These are phyloP conservation scores for Operophtera brumata DNA, from an alignment of 2,888 invertebrate species.

Conservation along the genomic window DNA sequence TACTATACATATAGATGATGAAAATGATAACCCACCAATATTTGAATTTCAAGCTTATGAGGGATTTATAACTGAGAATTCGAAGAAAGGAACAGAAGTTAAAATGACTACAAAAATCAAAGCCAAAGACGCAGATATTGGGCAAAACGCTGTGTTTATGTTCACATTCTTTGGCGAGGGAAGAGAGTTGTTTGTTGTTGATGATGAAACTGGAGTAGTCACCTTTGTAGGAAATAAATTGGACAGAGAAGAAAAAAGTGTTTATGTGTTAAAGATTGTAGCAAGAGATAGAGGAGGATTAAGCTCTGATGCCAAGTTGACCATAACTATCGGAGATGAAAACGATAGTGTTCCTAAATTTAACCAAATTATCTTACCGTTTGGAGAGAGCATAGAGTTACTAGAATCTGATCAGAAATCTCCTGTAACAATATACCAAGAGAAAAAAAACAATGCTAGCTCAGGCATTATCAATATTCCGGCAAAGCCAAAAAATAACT, in stretches of 20 bases:
- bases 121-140: constrained; percentile 87
- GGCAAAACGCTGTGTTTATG: constrained; percentile 84
- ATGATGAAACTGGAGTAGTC: constrained; percentile 83
- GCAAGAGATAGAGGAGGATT: constrained; percentile 89
- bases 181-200: constrained; percentile 85
- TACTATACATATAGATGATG: constrained; percentile 89
- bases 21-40: constrained; percentile 92
- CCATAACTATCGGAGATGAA: constrained; percentile 86
- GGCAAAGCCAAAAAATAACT: constrained; percentile 65
- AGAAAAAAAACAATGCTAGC: constrained; percentile 56
- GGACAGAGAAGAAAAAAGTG: constrained; percentile 86
- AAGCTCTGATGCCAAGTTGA: constrained; percentile 86
- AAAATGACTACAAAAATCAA: constrained; percentile 84
- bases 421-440: constrained; percentile 68
- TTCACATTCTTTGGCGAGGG: constrained; percentile 88
- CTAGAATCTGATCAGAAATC: constrained; percentile 82
- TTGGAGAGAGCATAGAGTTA: constrained; percentile 84
- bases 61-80: constrained; percentile 89
- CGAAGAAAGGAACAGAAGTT: constrained; percentile 84
- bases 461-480: constrained; percentile 55
- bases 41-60: constrained; percentile 87
- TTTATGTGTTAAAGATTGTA: constrained; percentile 85
- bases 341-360: constrained; percentile 90
- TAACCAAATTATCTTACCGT: constrained; percentile 84
- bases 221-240: constrained; percentile 81